These are phyloP conservation scores for Otolemur garnettii DNA, from an alignment of 2,113 vertebrate genomes.

Conservation along the genomic window DNA sequence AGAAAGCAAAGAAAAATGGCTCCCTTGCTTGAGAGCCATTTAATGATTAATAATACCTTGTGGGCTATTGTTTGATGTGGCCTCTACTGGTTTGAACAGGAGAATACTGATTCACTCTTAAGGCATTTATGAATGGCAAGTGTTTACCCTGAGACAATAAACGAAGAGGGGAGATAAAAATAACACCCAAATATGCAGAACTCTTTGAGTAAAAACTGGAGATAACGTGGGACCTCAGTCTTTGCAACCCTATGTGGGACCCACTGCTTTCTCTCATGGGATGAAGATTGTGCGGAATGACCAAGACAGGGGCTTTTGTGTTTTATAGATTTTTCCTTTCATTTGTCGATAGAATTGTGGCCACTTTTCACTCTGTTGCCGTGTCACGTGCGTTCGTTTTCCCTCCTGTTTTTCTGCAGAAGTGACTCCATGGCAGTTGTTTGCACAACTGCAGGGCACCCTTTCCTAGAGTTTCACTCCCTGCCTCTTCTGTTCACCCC, in stretches of 20 bases:
- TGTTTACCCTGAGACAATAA: slow-evolving; percentile 89
- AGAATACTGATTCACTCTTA: slow-evolving; percentile 86
- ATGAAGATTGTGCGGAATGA: background rate
- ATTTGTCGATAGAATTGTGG: background rate
- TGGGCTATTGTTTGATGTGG: slow-evolving; percentile 87
- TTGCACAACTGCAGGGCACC: background rate
- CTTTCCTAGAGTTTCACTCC: background rate
- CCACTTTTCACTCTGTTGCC: background rate
- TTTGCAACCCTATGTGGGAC: background rate
- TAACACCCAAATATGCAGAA: slow-evolving; percentile 75
- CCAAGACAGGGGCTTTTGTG: background rate
- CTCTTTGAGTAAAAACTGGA: slow-evolving; percentile 76
- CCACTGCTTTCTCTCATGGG: background rate
- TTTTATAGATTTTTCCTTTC: background rate
- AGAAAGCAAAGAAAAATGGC: slow-evolving; percentile 78
- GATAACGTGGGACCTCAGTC: slow-evolving; percentile 55
- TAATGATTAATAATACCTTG: slow-evolving; percentile 89
- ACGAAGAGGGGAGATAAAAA: slow-evolving; percentile 84
- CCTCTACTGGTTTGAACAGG: slow-evolving; percentile 86
- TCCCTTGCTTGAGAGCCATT: slow-evolving; percentile 79
- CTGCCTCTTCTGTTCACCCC: background rate
- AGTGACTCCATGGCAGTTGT: background rate
- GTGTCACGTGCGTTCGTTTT: rapidly evolving
- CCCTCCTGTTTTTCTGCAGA: background rate
- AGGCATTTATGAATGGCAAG: slow-evolving; percentile 89